Evolutionary conservation across 2,888 invertebrate species (phyloP), one percentile per base, ranked within the genome.

Genomic region (Trichogramma dendrolimi): DNA sequence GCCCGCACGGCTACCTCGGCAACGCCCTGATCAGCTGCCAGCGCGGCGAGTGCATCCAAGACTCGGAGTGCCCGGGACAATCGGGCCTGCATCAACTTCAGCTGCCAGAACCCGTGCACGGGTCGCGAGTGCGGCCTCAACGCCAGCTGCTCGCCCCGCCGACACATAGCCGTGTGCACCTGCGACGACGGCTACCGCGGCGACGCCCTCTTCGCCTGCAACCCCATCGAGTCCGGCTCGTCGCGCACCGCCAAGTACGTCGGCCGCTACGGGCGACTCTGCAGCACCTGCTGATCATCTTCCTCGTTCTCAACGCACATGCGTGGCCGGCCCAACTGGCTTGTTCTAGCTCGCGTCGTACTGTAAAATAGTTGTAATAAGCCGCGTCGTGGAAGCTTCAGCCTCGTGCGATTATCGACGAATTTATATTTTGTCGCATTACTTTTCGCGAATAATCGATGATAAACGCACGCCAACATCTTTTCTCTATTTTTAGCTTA

Each of bases 131-230:
- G 92, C 72, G 92, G 91, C 6, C 80, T 86, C 0, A 89, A 87
- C 14, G 92, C 91, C 47, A 84, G 84, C 58, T 92, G 93, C 73
- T 87, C 87, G 75, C 86, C 89, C 0, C 83, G 90, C 61, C 83
- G 87, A 42, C 92, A 92, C 78, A 83, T 91, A 56, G 91, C 92
- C 4, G 91, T 92, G 47, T 93, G 92, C 76, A 90, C 90, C 2
- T 93, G 92, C 69, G 87, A 88, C 1, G 80, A 84, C 44, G 91
- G 91, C 7, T 83, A 82, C 67, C 80, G 83, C 47, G 86, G 86
- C 8, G 84, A 86, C 72, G 85, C 86, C 1, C 71, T 86, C 0
- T 76, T 80, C 47, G 78, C 80, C 42, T 86, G 86, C 70, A 79
- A 83, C 55, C 75, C 71, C 11, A 67, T 76, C 39, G 69, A 66